Evolutionary conservation across 2,888 invertebrate genomes (phyloP), one percentile per base, ranked within the genome.

Genomic region (Quadriops clusia): DNA sequence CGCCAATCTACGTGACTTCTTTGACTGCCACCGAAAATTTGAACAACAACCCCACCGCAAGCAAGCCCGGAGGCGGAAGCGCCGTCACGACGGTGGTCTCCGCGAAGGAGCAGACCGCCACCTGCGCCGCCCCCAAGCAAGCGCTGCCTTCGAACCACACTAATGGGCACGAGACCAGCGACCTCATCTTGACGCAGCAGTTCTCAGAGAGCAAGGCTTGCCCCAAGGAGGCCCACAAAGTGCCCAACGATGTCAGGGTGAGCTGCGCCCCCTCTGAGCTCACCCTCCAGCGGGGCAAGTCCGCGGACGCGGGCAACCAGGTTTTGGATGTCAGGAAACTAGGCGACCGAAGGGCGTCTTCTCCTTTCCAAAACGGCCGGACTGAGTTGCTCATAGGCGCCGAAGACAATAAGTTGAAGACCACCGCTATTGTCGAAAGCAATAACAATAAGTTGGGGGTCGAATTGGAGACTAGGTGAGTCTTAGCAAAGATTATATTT

Each of bases 1-100:
- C 81, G 33, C 79, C 82, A 33, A 83, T 85, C 44, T 85, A 84
- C 69, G 83, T 84, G 44, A 84, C 83, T 40, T 82, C 82, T 43
- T 75, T 79, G 46, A 64, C 61, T 53, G 65, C 61, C 60, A 66
- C 56, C 53, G 65, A 57, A 61, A 65, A 49, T 59, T 58, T 56
- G 60, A 56, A 63, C 63, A 58, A 67, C 65, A 51, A 61, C 60
- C 58, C 64, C 64, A 51, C 64, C 61, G 54, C 43, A 49, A 51
- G 49, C 47, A 53, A 44, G 34, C 36, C 60, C 53, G 47, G 48
- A 48, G 48, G 50, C 43, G 33, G 55, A 45, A 45, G 57, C 50
- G 43, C 45, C 51, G 64, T 46, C 61, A 64, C 56, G 21, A 43
- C 53, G 13, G 54, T 54, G 13, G 52, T 54, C 14, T 53, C 54